Evolutionary conservation across 1,140 invertebrate genomes (phyloP), one percentile per base, ranked within the genome.

Genomic region (Heterodera carotae): DNA sequence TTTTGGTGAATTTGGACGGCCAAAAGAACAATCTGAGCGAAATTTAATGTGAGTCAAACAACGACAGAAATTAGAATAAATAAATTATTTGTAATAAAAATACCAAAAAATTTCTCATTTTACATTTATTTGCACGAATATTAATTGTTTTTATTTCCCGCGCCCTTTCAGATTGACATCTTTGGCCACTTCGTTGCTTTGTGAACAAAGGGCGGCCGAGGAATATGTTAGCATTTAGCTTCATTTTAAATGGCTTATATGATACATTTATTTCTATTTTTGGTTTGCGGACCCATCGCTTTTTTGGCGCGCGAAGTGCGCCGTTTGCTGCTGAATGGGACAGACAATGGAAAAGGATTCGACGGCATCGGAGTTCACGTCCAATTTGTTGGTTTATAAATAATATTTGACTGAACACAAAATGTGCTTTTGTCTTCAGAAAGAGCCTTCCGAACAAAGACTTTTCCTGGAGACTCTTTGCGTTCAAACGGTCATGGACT

Each of bases 161-260:
- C 3, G n/a, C 1, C 29, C n/a, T 69, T 81, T 33, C 66, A 78
- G 76, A 22, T 48, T 82, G 59, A 82, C 76, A 22, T 29, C 72
- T 33, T 53, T 82, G 39, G 82, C 81, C n/a, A 82, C 81, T 36
- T 82, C 82, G 33, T 29, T 82, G 62, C 71, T 82, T n/a, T 82
- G 81, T 64, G 81, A 82, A 62, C 76, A 82, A 67, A 43, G 56
- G 31, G 83, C 82, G 31, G 18, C 81, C 1, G 81, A 83, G 34
- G 69, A 80, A 69, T 84, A 69, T 62, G 74, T 80, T 48, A 31
- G 67, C 34, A 34, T 34, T 68, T 12, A 25, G 18, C 36, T 78
- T 27, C 80, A 1, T 56, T 56, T 56, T 22, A 22, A 56, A 56
- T 4, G 15, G 68, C 22, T 56, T 22, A 22, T 18, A 56, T 4